Evolutionary conservation across 2,888 invertebrate species (phyloP).

Genomic region (Philonicus albiceps): DNA sequence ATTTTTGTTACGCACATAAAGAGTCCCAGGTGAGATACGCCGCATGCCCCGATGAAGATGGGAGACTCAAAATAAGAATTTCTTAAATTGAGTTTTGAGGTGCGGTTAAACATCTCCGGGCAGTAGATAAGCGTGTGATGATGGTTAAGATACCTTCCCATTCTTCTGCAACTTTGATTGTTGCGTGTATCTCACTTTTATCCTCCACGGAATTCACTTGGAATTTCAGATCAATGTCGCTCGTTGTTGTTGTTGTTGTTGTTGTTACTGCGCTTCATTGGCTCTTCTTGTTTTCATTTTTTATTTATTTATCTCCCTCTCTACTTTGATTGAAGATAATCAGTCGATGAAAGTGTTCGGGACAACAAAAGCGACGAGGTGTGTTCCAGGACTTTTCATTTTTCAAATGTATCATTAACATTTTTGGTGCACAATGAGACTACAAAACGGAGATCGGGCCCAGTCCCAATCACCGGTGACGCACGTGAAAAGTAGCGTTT

Average conservation of each 20-base stretch:
- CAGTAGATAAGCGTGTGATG: slow-evolving; percentile 43
- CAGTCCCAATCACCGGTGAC: not conserved
- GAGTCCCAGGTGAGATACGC: slow-evolving; percentile 27
- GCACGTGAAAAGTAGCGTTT: not conserved
- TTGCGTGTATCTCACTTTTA: slow-evolving; percentile 39
- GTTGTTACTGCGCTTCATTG: not conserved
- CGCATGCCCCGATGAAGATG: slow-evolving; percentile 4
- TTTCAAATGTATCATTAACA: not conserved
- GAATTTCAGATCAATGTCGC: slow-evolving; percentile 38
- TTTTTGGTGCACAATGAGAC: not conserved
- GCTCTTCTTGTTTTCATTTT: not conserved
- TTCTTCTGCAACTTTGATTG: slow-evolving; percentile 37
- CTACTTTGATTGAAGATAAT: slow-evolving; percentile 9
- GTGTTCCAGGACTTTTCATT: not conserved
- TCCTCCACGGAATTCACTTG: slow-evolving; percentile 40
- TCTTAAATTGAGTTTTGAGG: slow-evolving; percentile 41
- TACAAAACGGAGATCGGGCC: not conserved
- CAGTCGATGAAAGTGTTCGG: not conserved
- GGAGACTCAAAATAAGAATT: slow-evolving; percentile 31
- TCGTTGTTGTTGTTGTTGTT: not conserved
- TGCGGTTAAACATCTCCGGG: slow-evolving; percentile 40
- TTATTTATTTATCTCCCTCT: not conserved
- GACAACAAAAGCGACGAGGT: not conserved
- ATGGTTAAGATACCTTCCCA: slow-evolving; percentile 37
- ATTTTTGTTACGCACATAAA: slow-evolving; percentile 27